phyloP scores from a whole-genome alignment of 2,888 invertebrate species.

The Acrobasis suavella region DNA sequence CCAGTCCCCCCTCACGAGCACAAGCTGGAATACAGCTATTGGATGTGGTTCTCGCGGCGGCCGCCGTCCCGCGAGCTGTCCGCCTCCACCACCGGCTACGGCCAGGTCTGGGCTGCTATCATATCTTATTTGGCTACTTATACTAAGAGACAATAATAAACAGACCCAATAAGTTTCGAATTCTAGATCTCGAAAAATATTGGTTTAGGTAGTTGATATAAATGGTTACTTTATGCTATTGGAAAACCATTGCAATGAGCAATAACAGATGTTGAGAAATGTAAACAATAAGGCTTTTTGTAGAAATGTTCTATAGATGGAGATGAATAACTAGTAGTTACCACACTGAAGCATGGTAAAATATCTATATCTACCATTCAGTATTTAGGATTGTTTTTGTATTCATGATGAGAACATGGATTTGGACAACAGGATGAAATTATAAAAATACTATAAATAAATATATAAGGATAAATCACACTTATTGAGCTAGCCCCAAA shows the following conservation, averaged over 20 bases:
- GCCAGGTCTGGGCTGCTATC: slow-evolving; percentile 57
- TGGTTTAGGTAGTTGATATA: not conserved
- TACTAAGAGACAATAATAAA: slow-evolving; percentile 4
- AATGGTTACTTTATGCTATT: not conserved
- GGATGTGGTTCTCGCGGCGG: slow-evolving; percentile 92
- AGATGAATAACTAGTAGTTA: not conserved
- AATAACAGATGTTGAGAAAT: not conserved
- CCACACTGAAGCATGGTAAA: too few relatives aligned
- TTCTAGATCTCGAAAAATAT: not conserved
- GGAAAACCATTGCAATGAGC: not conserved
- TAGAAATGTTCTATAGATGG: not conserved
- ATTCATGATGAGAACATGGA: too few relatives aligned
- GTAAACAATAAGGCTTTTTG: not conserved
- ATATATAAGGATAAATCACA: too few relatives aligned
- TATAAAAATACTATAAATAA: too few relatives aligned
- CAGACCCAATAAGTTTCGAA: not conserved
- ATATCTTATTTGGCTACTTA: not conserved
- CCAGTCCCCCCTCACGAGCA: slow-evolving; percentile 92
- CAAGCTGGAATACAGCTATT: slow-evolving; percentile 95
- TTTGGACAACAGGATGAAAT: too few relatives aligned
- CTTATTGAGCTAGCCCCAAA: too few relatives aligned
- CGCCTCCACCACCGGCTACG: slow-evolving; percentile 72
- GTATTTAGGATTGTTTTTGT: too few relatives aligned
- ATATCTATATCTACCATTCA: too few relatives aligned
- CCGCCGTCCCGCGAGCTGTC: slow-evolving; percentile 75